Conservation (phyloP, 2,113 vertebrate species). For the Mungos mungo region DNA sequence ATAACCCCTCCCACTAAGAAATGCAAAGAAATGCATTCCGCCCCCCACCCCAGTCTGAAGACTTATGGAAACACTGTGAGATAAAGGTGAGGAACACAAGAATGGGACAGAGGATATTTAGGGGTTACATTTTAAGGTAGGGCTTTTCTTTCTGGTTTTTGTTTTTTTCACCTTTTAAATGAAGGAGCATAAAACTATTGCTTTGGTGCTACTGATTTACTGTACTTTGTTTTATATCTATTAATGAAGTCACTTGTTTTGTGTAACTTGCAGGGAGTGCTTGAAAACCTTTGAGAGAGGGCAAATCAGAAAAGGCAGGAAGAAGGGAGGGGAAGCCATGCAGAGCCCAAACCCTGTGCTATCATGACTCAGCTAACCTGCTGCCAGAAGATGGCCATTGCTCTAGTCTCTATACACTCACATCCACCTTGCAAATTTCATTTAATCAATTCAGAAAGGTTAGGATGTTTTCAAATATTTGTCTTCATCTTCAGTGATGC, state of each 20-base stretch:
- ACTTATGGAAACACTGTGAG: conserved; percentile 25
- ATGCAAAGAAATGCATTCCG: conserved; percentile 11
- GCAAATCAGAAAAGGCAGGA: not conserved
- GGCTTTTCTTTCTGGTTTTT: not conserved
- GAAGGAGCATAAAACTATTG: not conserved
- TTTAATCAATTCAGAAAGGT: not conserved
- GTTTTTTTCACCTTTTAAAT: conserved; percentile 21
- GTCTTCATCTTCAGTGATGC: not conserved
- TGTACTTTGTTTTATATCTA: not conserved
- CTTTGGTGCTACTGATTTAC: not conserved
- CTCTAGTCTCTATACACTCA: not conserved
- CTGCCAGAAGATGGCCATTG: not conserved
- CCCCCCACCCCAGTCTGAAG: not conserved
- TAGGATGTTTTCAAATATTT: not conserved
- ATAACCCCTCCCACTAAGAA: conserved; percentile 58
- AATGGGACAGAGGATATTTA: not conserved
- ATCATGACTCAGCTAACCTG: not conserved
- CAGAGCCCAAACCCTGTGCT: not conserved
- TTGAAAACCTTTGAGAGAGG: not conserved
- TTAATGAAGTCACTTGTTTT: not conserved
- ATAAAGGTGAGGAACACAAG: conserved; percentile 7
- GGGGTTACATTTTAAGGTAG: not conserved
- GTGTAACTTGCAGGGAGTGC: not conserved
- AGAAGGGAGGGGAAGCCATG: not conserved
- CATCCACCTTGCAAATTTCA: not conserved